A percentile compares a stretch with the other conserved stretches of the same genome.
Evolutionary conservation across 2,888 invertebrate species (phyloP).

Genomic region (Leptinotarsa peninsularis): DNA sequence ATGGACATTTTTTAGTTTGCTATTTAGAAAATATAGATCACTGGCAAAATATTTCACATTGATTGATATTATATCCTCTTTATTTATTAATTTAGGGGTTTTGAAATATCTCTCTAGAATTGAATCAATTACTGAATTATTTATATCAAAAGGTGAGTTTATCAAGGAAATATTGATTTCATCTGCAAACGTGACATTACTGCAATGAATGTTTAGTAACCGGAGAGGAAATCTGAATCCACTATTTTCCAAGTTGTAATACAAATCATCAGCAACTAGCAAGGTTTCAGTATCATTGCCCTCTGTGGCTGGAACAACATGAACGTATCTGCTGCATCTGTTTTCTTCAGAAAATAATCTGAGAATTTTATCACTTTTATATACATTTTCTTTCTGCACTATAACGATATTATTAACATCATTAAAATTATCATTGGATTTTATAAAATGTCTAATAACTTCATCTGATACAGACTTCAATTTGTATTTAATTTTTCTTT

Average conservation of each 20-base stretch:
- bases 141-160: slow-evolving; percentile 65
- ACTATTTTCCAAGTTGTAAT: slow-evolving; percentile 40
- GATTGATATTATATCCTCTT: slow-evolving; percentile 75
- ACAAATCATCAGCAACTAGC: slow-evolving; percentile 45
- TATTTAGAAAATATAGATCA: slow-evolving; percentile 61
- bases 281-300: slow-evolving; percentile 38
- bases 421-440: slow-evolving; percentile 40
- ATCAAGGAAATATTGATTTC: slow-evolving; percentile 61
- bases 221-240: slow-evolving; percentile 34
- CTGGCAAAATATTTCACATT: slow-evolving; percentile 68
- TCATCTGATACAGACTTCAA: slow-evolving; percentile 49
- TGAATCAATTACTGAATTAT: slow-evolving; percentile 67
- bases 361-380: slow-evolving; percentile 47
- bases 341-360: slow-evolving; percentile 41
- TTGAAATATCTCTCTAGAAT: slow-evolving; percentile 77
- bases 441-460: slow-evolving; percentile 46
- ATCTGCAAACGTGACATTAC: slow-evolving; percentile 54
- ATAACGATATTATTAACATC: slow-evolving; percentile 58
- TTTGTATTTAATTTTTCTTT: slow-evolving; percentile 51
- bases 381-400: slow-evolving; percentile 50
- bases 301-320: slow-evolving; percentile 37
- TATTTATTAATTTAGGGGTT: slow-evolving; percentile 74
- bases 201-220: slow-evolving; percentile 35
- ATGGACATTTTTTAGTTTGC: slow-evolving; percentile 55
- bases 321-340: slow-evolving; percentile 41